Evolutionary conservation across 92 coral and sea anemone species (phyloP), one percentile per base, ranked within the genome.

Genomic region (Metridium senile): DNA sequence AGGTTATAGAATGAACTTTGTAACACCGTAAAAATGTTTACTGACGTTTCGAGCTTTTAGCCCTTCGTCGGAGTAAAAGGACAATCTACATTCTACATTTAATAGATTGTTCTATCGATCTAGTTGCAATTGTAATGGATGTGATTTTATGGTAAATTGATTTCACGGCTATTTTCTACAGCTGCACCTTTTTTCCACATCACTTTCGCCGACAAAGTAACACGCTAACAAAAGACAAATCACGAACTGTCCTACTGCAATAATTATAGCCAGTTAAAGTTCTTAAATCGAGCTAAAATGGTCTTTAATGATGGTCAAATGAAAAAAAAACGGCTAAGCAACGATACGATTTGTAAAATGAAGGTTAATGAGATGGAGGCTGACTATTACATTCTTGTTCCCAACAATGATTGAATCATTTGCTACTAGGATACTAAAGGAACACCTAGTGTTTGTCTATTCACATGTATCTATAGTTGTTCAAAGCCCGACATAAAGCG

Each of bases 371-470:
- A 63, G 13, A 13, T 28, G 28, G 45, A 63, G 22, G 22, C 1
- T 17, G 21, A 27, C 28, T 19, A 54, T 23, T 71, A 54, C 76
- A 71, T 56, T 71, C 61, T 71, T 32, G 35, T 1, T 52, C 28
- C 57, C 49, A 39, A 45, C 30, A 43, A 53, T 33, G 31, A 73
- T 34, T 32, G 33, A 32, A 13, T 30, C 9, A 59, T 8, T 30
- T 25, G 62, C 58, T 70, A 26, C 74, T 58, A 2, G 31, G 68
- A 26, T 58, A 73, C 78, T 25, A 35, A 47, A 31, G 18, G 78
- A 29, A 30, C 57, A 62, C 78, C 78, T 73, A 47, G 8, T 0
- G 53, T 10, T 43, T 0, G 30, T 19, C 47, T 17, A 31, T 73
- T 73, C 47, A 27, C 11, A 11, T 58, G 78, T 57, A 73, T 58